phyloP scores from a whole-genome alignment of 1,140 invertebrate genomes.

The Cydia strobilella region DNA sequence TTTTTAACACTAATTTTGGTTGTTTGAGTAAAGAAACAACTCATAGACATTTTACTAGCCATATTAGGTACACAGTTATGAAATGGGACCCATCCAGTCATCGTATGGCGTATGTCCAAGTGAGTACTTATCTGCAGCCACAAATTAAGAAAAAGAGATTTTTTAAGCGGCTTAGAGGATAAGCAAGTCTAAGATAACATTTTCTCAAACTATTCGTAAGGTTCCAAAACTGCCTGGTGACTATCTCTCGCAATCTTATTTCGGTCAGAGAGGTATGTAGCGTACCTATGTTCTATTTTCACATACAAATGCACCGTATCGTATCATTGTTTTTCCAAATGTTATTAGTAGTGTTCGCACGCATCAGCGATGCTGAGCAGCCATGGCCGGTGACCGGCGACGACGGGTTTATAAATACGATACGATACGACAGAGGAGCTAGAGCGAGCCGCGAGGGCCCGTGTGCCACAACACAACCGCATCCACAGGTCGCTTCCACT shows the following conservation, averaged over 20 bases:
- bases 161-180: neutral
- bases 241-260: neutral
- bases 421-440: neutral
- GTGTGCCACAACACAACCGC: neutral
- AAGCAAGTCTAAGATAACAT: neutral
- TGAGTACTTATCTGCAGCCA: neutral
- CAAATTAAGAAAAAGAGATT: neutral
- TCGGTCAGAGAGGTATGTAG: neutral
- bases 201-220: no score
- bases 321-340: neutral
- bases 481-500: neutral
- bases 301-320: neutral
- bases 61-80: neutral
- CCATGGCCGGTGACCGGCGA: neutral
- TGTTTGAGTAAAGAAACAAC: neutral
- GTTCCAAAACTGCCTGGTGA: no score
- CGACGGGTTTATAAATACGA: conserved; percentile 5
- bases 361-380: conserved; percentile 1
- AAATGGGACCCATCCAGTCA: conserved; percentile 17
- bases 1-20: no score
- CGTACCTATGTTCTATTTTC: neutral
- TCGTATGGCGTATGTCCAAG: conserved; percentile 12
- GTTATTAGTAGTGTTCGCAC: conserved; percentile 6
- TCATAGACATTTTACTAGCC: neutral
- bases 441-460: neutral